phyloP scores from a whole-genome alignment of 2,113 vertebrate genomes.

The Calonectris borealis region DNA sequence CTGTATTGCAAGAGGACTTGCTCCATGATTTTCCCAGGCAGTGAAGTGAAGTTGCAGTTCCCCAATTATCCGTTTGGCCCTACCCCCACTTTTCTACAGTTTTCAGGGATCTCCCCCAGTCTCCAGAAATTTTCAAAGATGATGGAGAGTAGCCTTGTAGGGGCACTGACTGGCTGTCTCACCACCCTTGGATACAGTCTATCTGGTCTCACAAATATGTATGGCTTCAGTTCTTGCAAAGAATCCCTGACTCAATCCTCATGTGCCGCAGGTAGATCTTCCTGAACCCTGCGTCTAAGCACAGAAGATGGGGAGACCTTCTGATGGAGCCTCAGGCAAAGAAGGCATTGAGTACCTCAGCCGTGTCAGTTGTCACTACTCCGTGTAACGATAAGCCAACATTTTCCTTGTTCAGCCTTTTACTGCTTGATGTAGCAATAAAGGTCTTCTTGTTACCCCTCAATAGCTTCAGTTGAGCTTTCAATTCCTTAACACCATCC shows the following conservation, averaged over 20 bases:
- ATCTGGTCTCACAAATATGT: not conserved
- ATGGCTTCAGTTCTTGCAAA: not conserved
- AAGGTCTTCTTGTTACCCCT: not conserved
- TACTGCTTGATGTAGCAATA: not conserved
- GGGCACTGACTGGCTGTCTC: not conserved
- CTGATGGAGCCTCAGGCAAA: not conserved
- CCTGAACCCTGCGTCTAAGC: not conserved
- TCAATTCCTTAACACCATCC: not conserved
- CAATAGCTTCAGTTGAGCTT: not conserved
- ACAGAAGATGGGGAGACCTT: not conserved
- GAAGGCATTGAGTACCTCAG: not conserved
- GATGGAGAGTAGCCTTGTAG: not conserved
- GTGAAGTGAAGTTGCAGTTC: not conserved
- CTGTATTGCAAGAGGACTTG: not conserved
- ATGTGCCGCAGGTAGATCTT: not conserved
- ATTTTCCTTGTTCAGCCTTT: not conserved
- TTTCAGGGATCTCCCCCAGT: not conserved
- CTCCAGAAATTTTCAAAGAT: not conserved
- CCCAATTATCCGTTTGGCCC: not conserved
- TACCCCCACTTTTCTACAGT: not conserved
- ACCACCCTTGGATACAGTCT: not conserved
- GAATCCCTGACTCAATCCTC: not conserved
- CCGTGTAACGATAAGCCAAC: not conserved
- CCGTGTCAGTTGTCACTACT: not conserved
- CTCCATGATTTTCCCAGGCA: not conserved